phyloP scores from a whole-genome alignment of 2,113 vertebrate genomes.

The Myotis davidii region DNA sequence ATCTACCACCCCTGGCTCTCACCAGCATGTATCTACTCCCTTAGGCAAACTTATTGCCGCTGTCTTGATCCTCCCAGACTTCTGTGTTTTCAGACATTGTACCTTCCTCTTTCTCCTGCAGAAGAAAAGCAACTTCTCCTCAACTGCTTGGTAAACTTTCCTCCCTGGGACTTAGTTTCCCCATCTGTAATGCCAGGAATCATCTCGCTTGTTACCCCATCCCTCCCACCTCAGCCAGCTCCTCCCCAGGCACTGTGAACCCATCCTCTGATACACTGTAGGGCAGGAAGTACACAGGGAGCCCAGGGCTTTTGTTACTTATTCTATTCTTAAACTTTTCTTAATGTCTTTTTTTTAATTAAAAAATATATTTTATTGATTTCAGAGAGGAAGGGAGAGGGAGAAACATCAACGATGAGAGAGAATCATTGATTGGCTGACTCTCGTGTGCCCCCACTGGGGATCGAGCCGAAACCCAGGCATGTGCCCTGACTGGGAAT shows the following conservation, averaged over 20 bases:
- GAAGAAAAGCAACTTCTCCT: constrained; percentile 1
- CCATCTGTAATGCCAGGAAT: not conserved
- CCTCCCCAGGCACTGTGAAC: not conserved
- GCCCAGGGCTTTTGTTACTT: not conserved
- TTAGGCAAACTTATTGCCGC: not conserved
- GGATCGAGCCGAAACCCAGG: no score
- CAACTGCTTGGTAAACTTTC: not conserved
- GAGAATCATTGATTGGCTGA: no score
- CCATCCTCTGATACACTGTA: not conserved
- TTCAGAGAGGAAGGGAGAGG: no score
- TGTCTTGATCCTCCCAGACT: not conserved
- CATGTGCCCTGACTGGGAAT: no score
- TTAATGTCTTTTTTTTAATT: not conserved
- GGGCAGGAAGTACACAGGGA: not conserved
- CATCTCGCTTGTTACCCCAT: not conserved
- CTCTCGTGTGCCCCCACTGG: no score
- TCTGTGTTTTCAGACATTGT: not conserved
- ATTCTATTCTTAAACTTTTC: not conserved
- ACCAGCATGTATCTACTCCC: not conserved
- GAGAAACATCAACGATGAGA: no score
- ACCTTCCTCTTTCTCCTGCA: not conserved
- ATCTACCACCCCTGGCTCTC: not conserved
- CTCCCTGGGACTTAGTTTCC: not conserved
- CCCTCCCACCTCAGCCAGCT: not conserved
- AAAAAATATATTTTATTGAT: no score